Conservation (phyloP, 2,113 vertebrate genomes). For the Cariama cristata region DNA sequence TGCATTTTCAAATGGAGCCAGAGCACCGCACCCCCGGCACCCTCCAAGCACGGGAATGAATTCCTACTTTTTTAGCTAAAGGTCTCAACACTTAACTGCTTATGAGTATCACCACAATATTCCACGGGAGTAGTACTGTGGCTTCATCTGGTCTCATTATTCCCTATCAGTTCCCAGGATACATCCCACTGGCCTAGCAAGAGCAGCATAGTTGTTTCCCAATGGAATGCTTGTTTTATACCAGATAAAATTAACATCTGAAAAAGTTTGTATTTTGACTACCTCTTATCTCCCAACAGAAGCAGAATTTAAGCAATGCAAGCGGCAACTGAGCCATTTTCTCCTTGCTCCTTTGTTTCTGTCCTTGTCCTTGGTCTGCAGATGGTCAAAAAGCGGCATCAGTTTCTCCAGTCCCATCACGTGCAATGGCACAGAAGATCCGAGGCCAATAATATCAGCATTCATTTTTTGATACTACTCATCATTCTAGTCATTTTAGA, state of each 20-base stretch:
- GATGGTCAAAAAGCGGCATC: not conserved
- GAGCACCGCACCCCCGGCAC: fast-evolving
- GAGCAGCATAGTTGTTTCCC: not conserved
- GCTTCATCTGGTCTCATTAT: not conserved
- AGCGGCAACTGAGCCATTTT: not conserved
- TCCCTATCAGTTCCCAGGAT: not conserved
- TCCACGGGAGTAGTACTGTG: not conserved
- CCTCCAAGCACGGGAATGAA: not conserved
- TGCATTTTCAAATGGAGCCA: not conserved
- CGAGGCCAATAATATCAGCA: not conserved
- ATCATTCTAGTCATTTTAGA: not conserved
- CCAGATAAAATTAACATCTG: not conserved
- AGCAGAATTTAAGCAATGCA: not conserved
- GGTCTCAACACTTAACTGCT: not conserved
- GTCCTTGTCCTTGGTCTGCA: not conserved
- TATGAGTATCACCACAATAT: not conserved
- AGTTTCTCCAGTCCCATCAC: not conserved
- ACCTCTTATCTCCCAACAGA: not conserved
- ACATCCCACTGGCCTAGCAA: not conserved
- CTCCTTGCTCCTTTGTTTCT: not conserved
- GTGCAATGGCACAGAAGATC: not conserved
- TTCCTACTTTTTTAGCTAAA: not conserved
- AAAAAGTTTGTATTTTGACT: not conserved
- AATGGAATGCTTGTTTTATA: not conserved
- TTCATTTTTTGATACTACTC: not conserved